Evolutionary conservation across 2,888 invertebrate species (phyloP).

Genomic region (Nasonia oneida): DNA sequence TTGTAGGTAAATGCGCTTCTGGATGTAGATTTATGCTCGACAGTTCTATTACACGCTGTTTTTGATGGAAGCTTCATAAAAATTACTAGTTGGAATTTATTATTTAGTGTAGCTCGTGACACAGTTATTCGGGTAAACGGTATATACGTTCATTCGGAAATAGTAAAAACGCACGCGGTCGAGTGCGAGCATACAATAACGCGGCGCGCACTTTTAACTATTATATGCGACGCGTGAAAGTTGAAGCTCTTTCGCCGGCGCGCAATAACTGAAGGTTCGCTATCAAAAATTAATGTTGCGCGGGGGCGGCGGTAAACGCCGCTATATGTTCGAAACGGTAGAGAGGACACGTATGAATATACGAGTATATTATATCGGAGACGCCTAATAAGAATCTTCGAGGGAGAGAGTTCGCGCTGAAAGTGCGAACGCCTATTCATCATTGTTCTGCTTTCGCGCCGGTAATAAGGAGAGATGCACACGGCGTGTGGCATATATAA

Average conservation of each 20-base stretch:
- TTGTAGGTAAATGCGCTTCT: background rate
- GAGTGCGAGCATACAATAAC: conserved; percentile 8
- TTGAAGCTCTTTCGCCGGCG: background rate
- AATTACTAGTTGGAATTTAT: background rate
- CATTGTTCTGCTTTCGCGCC: conserved; percentile 27
- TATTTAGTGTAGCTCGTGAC: background rate
- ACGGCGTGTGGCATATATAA: background rate
- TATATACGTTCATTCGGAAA: background rate
- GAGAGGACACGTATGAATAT: background rate
- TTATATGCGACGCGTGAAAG: conserved; percentile 1
- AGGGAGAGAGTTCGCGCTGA: background rate
- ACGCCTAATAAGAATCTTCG: background rate
- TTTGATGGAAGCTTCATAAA: background rate
- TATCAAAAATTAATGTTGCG: conserved; percentile 26
- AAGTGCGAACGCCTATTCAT: conserved; percentile 22
- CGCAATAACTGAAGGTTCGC: conserved; percentile 20
- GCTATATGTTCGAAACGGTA: background rate
- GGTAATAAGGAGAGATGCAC: background rate
- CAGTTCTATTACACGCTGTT: background rate
- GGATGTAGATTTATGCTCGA: background rate
- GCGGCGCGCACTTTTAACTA: too few species aligned
- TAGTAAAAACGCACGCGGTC: conserved; percentile 21
- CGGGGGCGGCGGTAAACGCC: background rate
- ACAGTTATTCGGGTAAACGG: conserved; percentile 4
- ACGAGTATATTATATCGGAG: background rate